Evolutionary conservation across 2,888 invertebrate genomes (phyloP), one percentile per base, ranked within the genome.

Genomic region (Drymonia ruficornis): DNA sequence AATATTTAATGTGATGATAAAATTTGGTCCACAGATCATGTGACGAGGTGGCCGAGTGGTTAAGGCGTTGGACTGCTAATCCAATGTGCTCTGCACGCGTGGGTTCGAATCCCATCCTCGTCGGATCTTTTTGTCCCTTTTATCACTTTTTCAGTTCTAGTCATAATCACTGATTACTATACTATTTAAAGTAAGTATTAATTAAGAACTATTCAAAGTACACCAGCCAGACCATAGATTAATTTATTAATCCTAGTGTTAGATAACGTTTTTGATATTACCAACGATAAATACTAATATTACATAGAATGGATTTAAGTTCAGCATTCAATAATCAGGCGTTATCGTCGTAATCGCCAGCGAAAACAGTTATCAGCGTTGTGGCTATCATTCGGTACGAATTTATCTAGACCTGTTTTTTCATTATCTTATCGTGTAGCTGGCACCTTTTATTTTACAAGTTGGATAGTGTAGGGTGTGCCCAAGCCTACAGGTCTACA

Each of bases 31-130:
- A 0, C 0, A 0, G 0, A 0, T 0, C 61, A 86, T 67, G 78
- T 67, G 95, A 95, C 95, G 95, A 95, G 95, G 95, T 95, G 95
- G 95, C 96, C 96, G 96, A 96, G 96, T 95, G 96, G 95, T 95
- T 96, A 95, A 95, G 95, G 95, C 95, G 95, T 95, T 95, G 95
- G 95, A 95, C 95, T 95, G 96, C 96, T 96, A 96, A 96, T 96
- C 96, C 95, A 95, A 95, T 96, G 95, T 95, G 95, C 95, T 96
- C 95, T 96, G 95, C 95, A 95, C 95, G 95, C 95, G 95, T 95
- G 95, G 95, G 95, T 96, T 95, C 95, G 95, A 95, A 95, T 96
- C 95, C 95, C 95, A 95, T 95, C 95, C 95, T 95, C 95, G 95
- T 95, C 95, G 95, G 76, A 84, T 55, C 52, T 74, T 82, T 84